phyloP scores from a whole-genome alignment of 2,888 invertebrate species.

The Plusia festucae region DNA sequence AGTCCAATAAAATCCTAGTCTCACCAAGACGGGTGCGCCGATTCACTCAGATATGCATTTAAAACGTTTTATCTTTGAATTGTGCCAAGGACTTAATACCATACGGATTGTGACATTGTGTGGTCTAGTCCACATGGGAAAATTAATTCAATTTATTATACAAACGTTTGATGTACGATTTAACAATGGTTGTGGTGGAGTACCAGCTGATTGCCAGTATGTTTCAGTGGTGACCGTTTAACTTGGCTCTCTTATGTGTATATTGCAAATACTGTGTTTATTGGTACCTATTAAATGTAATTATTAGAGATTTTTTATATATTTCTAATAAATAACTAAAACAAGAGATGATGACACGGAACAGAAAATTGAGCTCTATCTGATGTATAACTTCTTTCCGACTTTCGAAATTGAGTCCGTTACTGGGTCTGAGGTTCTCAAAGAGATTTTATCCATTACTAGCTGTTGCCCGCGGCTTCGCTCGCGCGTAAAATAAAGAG shows the following conservation, averaged over 20 bases:
- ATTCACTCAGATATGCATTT: conserved; percentile 70
- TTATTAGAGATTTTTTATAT: no score
- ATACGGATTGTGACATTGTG: conserved; percentile 42
- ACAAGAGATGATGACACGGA: no score
- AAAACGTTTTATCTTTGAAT: conserved; percentile 68
- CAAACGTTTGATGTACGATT: conserved; percentile 51
- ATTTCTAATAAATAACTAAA: no score
- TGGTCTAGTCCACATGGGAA: conserved; percentile 73
- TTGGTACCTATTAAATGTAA: no score
- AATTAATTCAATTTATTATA: conserved; percentile 76
- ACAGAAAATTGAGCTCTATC: no score
- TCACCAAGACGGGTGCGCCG: conserved; percentile 68
- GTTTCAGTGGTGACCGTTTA: conserved; percentile 36
- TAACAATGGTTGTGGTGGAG: conserved; percentile 36
- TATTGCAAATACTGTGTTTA: background rate
- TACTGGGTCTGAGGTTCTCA: no score
- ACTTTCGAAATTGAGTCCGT: no score
- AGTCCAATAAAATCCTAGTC: conserved; percentile 62
- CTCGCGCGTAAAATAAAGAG: no score
- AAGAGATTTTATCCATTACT: no score
- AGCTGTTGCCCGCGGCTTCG: no score
- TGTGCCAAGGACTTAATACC: conserved; percentile 76
- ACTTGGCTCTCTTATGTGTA: conserved; percentile 34
- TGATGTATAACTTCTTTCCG: no score
- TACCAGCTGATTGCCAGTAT: conserved; percentile 39